These are phyloP conservation scores for Drosophila tristis DNA, from an alignment of 1,140 invertebrate species.

Conservation along the genomic window DNA sequence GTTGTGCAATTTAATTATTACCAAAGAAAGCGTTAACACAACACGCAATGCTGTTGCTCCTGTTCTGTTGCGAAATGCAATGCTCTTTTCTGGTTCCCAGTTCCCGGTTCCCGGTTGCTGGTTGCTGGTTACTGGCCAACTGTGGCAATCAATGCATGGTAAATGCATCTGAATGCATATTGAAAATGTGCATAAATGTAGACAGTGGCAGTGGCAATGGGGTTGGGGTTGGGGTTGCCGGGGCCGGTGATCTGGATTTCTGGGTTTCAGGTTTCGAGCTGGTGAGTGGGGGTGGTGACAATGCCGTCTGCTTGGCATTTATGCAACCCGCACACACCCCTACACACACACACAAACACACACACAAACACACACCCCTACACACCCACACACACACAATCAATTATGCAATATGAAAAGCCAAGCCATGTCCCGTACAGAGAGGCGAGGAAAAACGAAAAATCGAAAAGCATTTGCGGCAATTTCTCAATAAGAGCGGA, in stretches of 20 bases:
- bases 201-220: background rate
- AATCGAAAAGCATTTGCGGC: constrained; percentile 78
- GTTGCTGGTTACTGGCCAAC: constrained; percentile 5
- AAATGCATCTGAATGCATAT: constrained; percentile 63
- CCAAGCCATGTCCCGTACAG: constrained; percentile 65
- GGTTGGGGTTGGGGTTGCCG: too few species aligned
- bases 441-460: constrained; percentile 50
- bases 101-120: too few species aligned
- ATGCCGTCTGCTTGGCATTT: constrained; percentile 50
- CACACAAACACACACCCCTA: constrained; percentile 62
- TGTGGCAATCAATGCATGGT: constrained; percentile 41
- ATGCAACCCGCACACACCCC: constrained; percentile 30
- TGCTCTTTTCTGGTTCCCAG: constrained; percentile 11
- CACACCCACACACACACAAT: constrained; percentile 48
- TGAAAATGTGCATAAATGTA: constrained; percentile 68
- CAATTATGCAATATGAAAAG: constrained; percentile 80
- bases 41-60: constrained; percentile 13
- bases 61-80: constrained; percentile 1
- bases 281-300: constrained; percentile 29
- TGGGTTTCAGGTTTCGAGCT: background rate
- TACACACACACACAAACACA: constrained; percentile 23
- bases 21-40: constrained; percentile 27
- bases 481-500: constrained; percentile 66
- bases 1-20: constrained; percentile 45
- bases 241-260: background rate